Evolutionary conservation across 1,140 invertebrate species (phyloP), one percentile per base, ranked within the genome.

Genomic region (Stegodyphus mimosarum): DNA sequence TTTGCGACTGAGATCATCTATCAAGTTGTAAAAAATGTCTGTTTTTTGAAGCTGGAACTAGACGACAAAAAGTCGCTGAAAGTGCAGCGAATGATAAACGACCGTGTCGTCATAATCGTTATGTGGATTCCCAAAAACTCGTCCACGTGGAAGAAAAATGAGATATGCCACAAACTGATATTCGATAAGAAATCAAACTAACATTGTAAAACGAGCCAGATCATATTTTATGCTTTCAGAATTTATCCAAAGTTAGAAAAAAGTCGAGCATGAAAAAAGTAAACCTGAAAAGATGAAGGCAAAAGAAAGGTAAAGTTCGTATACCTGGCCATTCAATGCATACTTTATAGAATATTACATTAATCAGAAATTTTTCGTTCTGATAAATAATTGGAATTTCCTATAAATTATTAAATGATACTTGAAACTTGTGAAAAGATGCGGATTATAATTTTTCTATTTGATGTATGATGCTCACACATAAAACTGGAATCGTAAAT

Each of bases 31-130:
- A 51, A 72, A 72, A 15, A 51, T 51, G 52, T 51, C 52, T 72
- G 70, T 49, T 72, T 72, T 72, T 52, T 72, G 70, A 72, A 72
- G 52, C 52, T 72, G 70, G 70, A 72, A 72, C 70, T 72, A 51
- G 70, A 72, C 52, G 70, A 72, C 10, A 17, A 17, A 52, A 72
- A 72, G 15, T 17, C 70, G 49, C 50, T 72, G 70, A 72, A 72
- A 72, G 52, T 72, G 70, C 70, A 72, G 18, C 50, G 50, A 72
- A 72, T 72, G 70, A 72, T 51, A 72, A 72, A 72, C 18, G 70
- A 51, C 52, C 70, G 10, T 72, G 70, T 72, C 70, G 15, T 52
- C 49, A 72, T 72, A 72, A 72, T 72, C 70, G 70, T 72, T 72
- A 51, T 17, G 6, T 17, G 7, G 13, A 49, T 17, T 51, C n/a